phyloP scores from a whole-genome alignment of 2,888 invertebrate species.

The Pheosia gnoma region DNA sequence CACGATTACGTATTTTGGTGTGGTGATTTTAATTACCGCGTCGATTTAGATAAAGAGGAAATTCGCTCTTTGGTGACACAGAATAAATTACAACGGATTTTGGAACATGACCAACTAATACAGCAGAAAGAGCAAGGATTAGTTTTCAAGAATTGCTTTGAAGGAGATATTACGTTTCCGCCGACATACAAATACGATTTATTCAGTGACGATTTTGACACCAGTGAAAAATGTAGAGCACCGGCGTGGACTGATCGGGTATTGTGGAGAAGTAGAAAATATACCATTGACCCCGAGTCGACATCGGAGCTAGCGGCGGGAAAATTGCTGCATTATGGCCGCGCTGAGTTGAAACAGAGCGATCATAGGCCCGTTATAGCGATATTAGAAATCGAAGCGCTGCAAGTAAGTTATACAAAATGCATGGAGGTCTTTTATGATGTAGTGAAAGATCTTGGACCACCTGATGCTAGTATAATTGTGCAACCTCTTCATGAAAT shows the following conservation, averaged over 20 bases:
- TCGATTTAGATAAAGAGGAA: slow-evolving; percentile 97
- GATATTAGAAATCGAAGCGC: slow-evolving; percentile 93
- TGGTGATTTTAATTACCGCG: slow-evolving; percentile 99
- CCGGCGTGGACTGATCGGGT: slow-evolving; percentile 99
- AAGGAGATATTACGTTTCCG: slow-evolving; percentile 95
- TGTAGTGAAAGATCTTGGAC: slow-evolving; percentile 94
- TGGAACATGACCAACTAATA: slow-evolving; percentile 94
- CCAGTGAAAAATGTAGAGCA: slow-evolving; percentile 98
- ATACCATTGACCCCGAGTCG: slow-evolving; percentile 87
- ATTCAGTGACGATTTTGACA: slow-evolving; percentile 99
- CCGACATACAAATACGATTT: slow-evolving; percentile 99
- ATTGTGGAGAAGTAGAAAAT: slow-evolving; percentile 94
- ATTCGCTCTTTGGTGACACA: slow-evolving; percentile 92
- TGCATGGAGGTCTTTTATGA: slow-evolving; percentile 92
- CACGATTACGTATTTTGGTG: slow-evolving; percentile 99
- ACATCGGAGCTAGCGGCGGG: slow-evolving; percentile 89
- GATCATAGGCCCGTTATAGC: slow-evolving; percentile 98
- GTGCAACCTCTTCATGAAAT: slow-evolving; percentile 80
- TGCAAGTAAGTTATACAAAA: slow-evolving; percentile 90
- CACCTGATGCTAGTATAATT: slow-evolving; percentile 97
- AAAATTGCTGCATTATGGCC: slow-evolving; percentile 93
- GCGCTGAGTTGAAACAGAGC: slow-evolving; percentile 98
- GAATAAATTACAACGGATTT: slow-evolving; percentile 89
- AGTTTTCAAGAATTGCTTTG: slow-evolving; percentile 96
- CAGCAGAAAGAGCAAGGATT: slow-evolving; percentile 91